Evolutionary conservation across 1,140 invertebrate genomes (phyloP).

Genomic region (Artemia franciscana): DNA sequence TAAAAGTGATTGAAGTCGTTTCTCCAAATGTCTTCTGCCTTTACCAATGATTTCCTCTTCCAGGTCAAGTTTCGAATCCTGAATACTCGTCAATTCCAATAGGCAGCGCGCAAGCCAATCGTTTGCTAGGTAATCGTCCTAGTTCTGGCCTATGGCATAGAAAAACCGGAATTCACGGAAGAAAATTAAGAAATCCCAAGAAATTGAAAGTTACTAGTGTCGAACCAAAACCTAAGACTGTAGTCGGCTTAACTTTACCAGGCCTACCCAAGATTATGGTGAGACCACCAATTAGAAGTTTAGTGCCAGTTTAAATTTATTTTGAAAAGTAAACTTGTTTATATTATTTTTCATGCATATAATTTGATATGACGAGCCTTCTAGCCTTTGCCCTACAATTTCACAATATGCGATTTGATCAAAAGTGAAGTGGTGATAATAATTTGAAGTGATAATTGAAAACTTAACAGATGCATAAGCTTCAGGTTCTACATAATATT

Average conservation of each 20-base stretch:
- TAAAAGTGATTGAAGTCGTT: no score
- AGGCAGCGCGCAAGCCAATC: conserved; percentile 51
- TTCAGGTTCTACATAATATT: no score
- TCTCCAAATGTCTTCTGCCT: no score
- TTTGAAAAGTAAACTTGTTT: no score
- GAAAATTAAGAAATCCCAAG: conserved; percentile 49
- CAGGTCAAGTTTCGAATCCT: conserved; percentile 58
- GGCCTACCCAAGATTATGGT: conserved; percentile 6
- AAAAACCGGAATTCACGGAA: conserved; percentile 63
- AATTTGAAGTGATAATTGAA: no score
- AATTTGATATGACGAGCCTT: no score
- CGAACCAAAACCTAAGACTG: neutral
- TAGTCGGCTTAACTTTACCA: conserved; percentile 9
- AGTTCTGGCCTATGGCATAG: conserved; percentile 76
- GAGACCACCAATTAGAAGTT: neutral
- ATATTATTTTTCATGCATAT: no score
- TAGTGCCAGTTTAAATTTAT: neutral
- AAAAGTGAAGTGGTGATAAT: no score
- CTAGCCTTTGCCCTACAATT: no score
- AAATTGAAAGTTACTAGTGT: conserved; percentile 22
- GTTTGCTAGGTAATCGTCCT: conserved; percentile 67
- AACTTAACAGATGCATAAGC: no score
- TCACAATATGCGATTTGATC: no score
- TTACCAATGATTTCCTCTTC: no score
- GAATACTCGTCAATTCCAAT: conserved; percentile 45